Evolutionary conservation across 2,888 invertebrate genomes (phyloP).

Genomic region (Anticlea derivata): DNA sequence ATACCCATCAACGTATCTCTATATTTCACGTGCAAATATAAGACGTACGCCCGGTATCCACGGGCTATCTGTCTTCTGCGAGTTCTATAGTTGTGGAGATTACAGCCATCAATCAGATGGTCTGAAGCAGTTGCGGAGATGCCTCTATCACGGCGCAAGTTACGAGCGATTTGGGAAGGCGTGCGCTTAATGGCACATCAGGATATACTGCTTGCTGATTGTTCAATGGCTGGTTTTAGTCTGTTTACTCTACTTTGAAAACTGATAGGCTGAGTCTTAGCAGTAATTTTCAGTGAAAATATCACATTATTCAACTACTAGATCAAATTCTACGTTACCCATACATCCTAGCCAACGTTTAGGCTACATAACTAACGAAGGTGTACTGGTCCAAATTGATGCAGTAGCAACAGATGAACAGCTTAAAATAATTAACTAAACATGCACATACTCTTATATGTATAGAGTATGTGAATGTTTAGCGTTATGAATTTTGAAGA

Average conservation of each 20-base stretch:
- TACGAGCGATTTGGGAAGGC: constrained; percentile 39
- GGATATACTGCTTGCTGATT: constrained; percentile 34
- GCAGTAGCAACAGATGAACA: too few species aligned
- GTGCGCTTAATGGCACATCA: constrained; percentile 35
- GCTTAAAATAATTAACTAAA: too few species aligned
- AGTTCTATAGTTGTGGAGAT: constrained; percentile 65
- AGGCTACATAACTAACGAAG: too few species aligned
- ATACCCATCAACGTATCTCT: constrained; percentile 19
- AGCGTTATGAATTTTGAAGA: too few species aligned
- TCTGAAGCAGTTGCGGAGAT: constrained; percentile 56
- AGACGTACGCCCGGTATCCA: constrained; percentile 43
- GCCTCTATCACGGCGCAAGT: constrained; percentile 49
- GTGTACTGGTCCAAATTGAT: too few species aligned
- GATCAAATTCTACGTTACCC: too few species aligned
- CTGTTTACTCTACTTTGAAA: background rate
- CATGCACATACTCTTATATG: too few species aligned
- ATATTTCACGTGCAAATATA: constrained; percentile 38
- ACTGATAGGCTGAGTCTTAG: background rate
- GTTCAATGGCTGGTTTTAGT: constrained; percentile 11
- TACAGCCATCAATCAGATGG: constrained; percentile 70
- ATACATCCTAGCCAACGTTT: too few species aligned
- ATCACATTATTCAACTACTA: too few species aligned
- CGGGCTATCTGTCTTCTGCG: constrained; percentile 58
- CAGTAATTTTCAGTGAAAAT: background rate
- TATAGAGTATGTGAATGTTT: too few species aligned